A percentile compares a stretch with the other conserved stretches of the same genome.
These are phyloP conservation scores for Acropora tenuis DNA, from an alignment of 64 coral and sea anemone species.

Conservation along the genomic window DNA sequence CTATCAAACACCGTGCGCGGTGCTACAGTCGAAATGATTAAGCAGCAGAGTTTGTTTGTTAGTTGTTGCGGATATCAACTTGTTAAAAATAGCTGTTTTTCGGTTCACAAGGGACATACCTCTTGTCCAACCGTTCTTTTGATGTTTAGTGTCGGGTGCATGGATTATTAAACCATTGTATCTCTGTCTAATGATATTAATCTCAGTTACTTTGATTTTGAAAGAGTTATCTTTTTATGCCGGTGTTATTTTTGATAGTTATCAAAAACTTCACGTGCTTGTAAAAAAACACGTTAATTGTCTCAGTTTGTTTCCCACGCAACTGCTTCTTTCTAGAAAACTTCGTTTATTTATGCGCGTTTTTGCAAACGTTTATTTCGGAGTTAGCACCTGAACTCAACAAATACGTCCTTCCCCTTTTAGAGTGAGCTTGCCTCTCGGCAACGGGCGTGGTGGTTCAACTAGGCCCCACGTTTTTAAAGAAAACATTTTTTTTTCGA, in stretches of 20 bases:
- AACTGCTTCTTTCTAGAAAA: background rate
- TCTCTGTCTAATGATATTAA: background rate
- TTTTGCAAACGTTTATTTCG: too few relatives aligned
- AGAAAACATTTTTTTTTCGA: too few relatives aligned
- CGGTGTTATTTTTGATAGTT: background rate
- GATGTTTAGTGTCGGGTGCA: too few relatives aligned
- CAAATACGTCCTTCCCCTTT: too few relatives aligned
- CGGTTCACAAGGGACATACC: background rate
- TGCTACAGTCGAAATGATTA: background rate
- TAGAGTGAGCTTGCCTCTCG: too few relatives aligned
- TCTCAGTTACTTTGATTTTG: background rate
- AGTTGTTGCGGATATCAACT: background rate
- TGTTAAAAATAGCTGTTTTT: background rate
- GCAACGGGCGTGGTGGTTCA: too few relatives aligned
- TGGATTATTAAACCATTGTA: too few relatives aligned
- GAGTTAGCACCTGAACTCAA: too few relatives aligned
- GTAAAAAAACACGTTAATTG: background rate
- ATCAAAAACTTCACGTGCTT: background rate
- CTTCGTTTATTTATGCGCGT: background rate
- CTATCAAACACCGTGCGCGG: background rate
- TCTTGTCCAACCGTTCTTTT: too few relatives aligned
- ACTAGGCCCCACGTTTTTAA: too few relatives aligned
- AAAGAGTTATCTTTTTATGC: background rate
- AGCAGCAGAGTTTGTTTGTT: background rate
- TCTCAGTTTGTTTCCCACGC: background rate